Evolutionary conservation across 1,140 invertebrate genomes (phyloP), one percentile per base, ranked within the genome.

Genomic region (Drosophila orosa): DNA sequence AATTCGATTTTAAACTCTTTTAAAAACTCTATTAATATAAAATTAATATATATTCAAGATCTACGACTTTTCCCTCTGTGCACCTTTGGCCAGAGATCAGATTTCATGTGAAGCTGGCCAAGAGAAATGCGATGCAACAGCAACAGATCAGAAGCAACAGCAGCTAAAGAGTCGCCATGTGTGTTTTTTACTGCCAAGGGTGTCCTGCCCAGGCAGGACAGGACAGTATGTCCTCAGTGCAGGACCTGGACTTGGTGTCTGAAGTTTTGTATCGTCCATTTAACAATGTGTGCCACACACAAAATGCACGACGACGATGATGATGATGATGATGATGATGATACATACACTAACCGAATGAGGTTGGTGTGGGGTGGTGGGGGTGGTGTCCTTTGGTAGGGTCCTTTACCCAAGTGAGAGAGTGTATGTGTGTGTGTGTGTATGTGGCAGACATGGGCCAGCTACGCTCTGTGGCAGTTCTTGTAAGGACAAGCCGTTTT

Each of bases 261-360:
- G 61, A 87, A 87, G 77, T 84, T 85, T 89, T 87, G 84, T 87
- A 84, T 87, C 84, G 84, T 90, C 85, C 84, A 89, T 87, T 87
- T 87, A 87, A 87, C 84, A 87, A 89, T 87, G 84, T 89, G 84
- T 87, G 83, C 84, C 83, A 89, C 84, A 76, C 68, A 75, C 48
- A 74, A 66, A 76, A 74, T 74, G 76, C 67, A 89, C 71, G 65
- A 74, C 71, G 65, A 74, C 56, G 80, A 82, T n/a, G 35, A 31
- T 12, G 31, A 37, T 42, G 40, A 45, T 78, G 78, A 83, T 82
- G 80, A 80, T 84, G 65, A 83, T 82, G 80, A 80, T 84, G 71
- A 83, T 73, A 73, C 66, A 68, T 58, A 78, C 56, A 83, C 48
- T 69, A 10, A 55, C 24, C 37, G 27, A 40, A 56, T 31, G 42